Evolutionary conservation across 2,113 vertebrate genomes (phyloP), one percentile per base, ranked within the genome.

Genomic region (Anoura caudifer): DNA sequence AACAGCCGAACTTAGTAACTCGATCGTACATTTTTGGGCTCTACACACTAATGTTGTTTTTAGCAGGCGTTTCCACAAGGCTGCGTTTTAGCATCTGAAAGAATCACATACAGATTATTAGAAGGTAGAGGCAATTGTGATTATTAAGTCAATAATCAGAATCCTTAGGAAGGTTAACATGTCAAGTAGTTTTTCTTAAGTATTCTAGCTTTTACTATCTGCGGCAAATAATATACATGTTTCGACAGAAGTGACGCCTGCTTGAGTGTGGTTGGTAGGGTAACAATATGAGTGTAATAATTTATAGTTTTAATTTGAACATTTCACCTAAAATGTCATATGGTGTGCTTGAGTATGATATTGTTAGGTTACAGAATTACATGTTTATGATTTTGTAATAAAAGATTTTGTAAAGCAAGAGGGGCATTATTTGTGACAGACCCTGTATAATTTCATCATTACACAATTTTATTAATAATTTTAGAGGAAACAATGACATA

Each of bases 401-500:
- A 59, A 59, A 59, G 56, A 59, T 26, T 59, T 59, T 59, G 20
- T 24, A 59, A 59, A 56, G 22, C 54, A 59, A 59, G 24, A 59
- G 24, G 56, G 56, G 56, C 56, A 26, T 59, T 24, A 59, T 26
- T 59, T 59, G 56, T 59, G 56, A 22, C 56, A 59, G 22, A 59
- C 56, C 56, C 22, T 59, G 54, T 89, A 75, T 75, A 75, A 47
- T 82, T 85, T 79, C 33, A 63, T 85, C 17, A 82, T 93, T 75
- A 67, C 15, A 19, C 9, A 84, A 84, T 75, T 95, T 85, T 76
- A 77, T 69, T 93, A 92, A 86, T 77, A 92, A 90, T 67, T 92
- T 86, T 90, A 83, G 50, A 70, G 75, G 10, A 81, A 36, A 26
- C 15, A 73, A 73, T 90, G 38, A 72, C 82, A 43, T 50, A 54